Conservation (phyloP, 2,888 invertebrate genomes). For the Scrobipalpa costella region DNA sequence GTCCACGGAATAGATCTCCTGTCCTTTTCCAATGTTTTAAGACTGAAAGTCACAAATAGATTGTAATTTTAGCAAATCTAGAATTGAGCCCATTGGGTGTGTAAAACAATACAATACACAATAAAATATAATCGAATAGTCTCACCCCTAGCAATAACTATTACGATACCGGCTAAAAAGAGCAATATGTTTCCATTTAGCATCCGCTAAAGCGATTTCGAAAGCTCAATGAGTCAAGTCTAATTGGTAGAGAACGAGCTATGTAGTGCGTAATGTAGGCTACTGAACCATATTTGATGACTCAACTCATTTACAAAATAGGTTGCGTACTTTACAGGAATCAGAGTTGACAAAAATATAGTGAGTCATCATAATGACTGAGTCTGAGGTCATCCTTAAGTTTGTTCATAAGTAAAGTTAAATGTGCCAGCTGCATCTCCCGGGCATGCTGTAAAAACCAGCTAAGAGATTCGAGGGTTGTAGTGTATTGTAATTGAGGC, state of each 20-base stretch:
- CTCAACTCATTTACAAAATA: slow-evolving; percentile 4
- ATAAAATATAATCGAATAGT: background rate
- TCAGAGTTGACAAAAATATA: background rate
- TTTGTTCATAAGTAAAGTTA: too few species aligned
- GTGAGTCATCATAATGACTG: background rate
- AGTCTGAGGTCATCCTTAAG: too few species aligned
- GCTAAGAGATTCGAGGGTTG: too few species aligned
- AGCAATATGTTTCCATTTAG: background rate
- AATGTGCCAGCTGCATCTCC: too few species aligned
- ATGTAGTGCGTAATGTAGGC: background rate
- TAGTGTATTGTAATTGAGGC: too few species aligned
- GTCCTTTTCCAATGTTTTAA: too few species aligned
- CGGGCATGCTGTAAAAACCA: too few species aligned
- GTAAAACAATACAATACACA: too few species aligned
- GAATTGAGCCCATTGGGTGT: too few species aligned
- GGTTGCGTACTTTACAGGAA: slow-evolving; percentile 1
- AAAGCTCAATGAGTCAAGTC: background rate
- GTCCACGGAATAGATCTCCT: too few species aligned
- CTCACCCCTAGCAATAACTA: background rate
- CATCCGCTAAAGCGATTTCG: background rate
- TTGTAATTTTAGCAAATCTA: too few species aligned
- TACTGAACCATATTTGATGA: background rate
- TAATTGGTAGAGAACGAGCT: background rate
- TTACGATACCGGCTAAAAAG: background rate
- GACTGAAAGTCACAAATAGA: too few species aligned